Evolutionary conservation across 2,797 vertebrate species (phyloP).

Genomic region (Lindbergichthys nudifrons): DNA sequence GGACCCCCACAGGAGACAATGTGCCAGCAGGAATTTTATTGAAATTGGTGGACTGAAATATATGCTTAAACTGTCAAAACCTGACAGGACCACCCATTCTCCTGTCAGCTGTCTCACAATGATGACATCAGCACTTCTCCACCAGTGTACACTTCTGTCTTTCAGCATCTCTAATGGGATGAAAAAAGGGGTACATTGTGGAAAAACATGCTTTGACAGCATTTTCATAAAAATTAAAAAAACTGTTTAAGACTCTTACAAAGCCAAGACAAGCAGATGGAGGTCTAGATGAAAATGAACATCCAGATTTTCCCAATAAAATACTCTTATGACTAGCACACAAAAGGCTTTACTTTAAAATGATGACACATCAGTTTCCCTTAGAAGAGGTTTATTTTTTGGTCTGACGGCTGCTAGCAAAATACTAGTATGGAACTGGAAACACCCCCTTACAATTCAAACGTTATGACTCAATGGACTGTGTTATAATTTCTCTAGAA

Average conservation of each 20-base stretch:
- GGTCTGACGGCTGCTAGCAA: neutral
- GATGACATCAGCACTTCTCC: conserved; percentile 67
- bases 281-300: neutral
- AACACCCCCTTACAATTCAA: conserved; percentile 33
- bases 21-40: conserved; percentile 24
- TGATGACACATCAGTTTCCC: conserved; percentile 10
- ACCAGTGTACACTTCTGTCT: neutral
- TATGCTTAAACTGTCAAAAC: conserved; percentile 47
- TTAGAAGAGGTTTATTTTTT: neutral
- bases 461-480: conserved; percentile 28
- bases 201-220: conserved; percentile 40
- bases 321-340: neutral
- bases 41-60: conserved; percentile 19
- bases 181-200: conserved; percentile 12
- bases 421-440: conserved; percentile 15
- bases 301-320: neutral
- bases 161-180: conserved; percentile 40
- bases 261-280: conserved; percentile 7
- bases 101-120: conserved; percentile 47
- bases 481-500: conserved; percentile 23
- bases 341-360: conserved; percentile 4
- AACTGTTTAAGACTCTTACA: conserved; percentile 7
- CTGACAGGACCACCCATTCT: conserved; percentile 37
- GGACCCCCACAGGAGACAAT: conserved; percentile 13
- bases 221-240: neutral